Percentiles rank a stretch among this genome's conserved stretches.
Conservation (phyloP, 2,797 vertebrate species). For the Pseudochirops corinnae region DNA sequence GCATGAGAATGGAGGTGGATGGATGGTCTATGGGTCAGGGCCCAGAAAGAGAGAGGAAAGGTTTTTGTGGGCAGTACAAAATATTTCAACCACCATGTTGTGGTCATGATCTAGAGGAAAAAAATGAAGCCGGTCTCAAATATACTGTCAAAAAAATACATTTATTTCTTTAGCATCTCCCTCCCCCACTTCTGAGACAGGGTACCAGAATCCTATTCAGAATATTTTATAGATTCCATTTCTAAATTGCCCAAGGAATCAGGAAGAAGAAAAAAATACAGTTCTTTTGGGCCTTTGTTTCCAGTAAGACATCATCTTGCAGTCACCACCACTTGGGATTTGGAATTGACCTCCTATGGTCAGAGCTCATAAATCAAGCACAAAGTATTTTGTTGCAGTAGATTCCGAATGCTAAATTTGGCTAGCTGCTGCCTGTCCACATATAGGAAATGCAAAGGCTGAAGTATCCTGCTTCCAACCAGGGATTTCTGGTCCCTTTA, state of each 20-base stretch:
- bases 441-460: conserved; percentile 6
- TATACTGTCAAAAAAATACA: background rate
- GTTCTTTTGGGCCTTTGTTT: conserved; percentile 42
- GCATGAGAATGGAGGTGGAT: background rate
- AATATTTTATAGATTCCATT: conserved; percentile 18
- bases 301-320: conserved; percentile 7
- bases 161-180: background rate
- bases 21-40: background rate
- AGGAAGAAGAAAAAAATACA: conserved; percentile 20
- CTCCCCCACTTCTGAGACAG: background rate
- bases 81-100: background rate
- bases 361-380: conserved; percentile 11
- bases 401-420: background rate
- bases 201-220: background rate
- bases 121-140: background rate
- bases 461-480: background rate
- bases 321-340: conserved; percentile 5
- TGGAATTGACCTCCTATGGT: conserved; percentile 12
- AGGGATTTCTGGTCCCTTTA: background rate
- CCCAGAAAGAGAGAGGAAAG: background rate
- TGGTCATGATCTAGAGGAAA: background rate
- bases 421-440: background rate
- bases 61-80: conserved; percentile 24
- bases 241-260: conserved; percentile 24
- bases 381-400: background rate